Conservation (phyloP, 2,888 invertebrate species). For the Amorpha juglandis region DNA sequence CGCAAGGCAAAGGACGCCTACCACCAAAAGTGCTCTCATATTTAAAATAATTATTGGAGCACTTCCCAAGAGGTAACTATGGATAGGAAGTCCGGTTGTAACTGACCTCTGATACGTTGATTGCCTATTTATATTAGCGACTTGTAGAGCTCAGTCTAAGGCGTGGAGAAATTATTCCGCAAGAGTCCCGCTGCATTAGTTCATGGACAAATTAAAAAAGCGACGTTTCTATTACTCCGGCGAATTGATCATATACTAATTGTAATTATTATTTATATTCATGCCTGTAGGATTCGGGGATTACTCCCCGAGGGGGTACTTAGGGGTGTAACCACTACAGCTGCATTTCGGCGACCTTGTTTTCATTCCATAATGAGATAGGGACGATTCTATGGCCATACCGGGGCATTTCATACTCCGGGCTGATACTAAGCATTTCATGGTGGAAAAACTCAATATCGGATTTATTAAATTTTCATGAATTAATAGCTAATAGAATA, state of each 20-base stretch:
- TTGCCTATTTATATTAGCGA: slow-evolving; percentile 76
- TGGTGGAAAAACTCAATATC: too few species aligned
- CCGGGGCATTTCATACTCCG: too few species aligned
- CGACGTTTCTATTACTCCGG: slow-evolving; percentile 28
- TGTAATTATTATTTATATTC: neutral
- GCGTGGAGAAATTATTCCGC: slow-evolving; percentile 78
- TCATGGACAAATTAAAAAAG: slow-evolving; percentile 71
- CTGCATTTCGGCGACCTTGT: too few species aligned
- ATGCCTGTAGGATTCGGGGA: too few species aligned
- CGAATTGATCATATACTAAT: slow-evolving; percentile 26
- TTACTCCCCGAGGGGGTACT: too few species aligned
- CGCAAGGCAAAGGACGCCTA: slow-evolving; percentile 68
- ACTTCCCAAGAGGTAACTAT: slow-evolving; percentile 45
- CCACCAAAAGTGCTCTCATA: slow-evolving; percentile 69
- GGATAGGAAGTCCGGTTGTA: slow-evolving; percentile 72
- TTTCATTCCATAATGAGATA: too few species aligned
- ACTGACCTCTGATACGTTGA: slow-evolving; percentile 68
- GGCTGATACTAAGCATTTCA: too few species aligned
- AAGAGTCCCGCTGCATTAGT: slow-evolving; percentile 67
- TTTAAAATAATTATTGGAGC: slow-evolving; percentile 39
- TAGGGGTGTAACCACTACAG: too few species aligned
- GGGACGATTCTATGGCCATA: too few species aligned
- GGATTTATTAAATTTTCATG: too few species aligned
- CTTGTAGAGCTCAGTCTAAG: slow-evolving; percentile 52
- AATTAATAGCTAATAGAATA: too few species aligned